A percentile compares a stretch with the other conserved stretches of the same genome.
These are phyloP conservation scores for Nerophis ophidion DNA, from an alignment of 2,113 vertebrate species.

Conservation along the genomic window DNA sequence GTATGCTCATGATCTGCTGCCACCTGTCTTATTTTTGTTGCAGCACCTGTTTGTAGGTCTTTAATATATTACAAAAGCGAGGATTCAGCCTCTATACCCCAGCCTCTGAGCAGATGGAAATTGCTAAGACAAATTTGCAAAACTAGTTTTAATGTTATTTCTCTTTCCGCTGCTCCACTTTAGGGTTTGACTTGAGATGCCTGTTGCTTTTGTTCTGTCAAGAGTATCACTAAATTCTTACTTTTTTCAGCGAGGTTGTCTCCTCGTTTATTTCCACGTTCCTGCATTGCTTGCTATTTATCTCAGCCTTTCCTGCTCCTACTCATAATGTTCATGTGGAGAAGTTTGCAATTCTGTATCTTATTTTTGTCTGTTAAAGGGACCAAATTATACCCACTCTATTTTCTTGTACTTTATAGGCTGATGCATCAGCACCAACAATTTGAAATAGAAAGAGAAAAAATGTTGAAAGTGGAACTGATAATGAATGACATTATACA, in stretches of 20 bases:
- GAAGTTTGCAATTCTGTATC: constrained; percentile 42
- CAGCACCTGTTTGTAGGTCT: too few relatives aligned
- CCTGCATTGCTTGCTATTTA: constrained; percentile 49
- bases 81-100: constrained; percentile 1
- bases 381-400: constrained; percentile 17
- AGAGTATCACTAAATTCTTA: constrained; percentile 41
- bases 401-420: constrained; percentile 25
- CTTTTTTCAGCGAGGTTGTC: constrained; percentile 20
- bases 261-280: constrained; percentile 38
- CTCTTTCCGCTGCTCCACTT: constrained; percentile 29
- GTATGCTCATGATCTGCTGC: too few relatives aligned
- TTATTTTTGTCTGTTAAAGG: constrained; percentile 32
- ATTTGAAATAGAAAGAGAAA: neutral
- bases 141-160: constrained; percentile 46
- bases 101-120: constrained; percentile 7
- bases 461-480: constrained; percentile 1
- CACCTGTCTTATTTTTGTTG: too few relatives aligned
- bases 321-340: constrained; percentile 43
- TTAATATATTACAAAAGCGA: constrained; percentile 18
- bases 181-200: constrained; percentile 32
- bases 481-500: too few relatives aligned
- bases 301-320: constrained; percentile 27
- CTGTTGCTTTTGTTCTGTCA: constrained; percentile 38
- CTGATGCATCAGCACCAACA: constrained; percentile 17
- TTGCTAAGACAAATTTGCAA: constrained; percentile 27